phyloP scores from a whole-genome alignment of 2,113 vertebrate genomes.

The Eidolon helvum region DNA sequence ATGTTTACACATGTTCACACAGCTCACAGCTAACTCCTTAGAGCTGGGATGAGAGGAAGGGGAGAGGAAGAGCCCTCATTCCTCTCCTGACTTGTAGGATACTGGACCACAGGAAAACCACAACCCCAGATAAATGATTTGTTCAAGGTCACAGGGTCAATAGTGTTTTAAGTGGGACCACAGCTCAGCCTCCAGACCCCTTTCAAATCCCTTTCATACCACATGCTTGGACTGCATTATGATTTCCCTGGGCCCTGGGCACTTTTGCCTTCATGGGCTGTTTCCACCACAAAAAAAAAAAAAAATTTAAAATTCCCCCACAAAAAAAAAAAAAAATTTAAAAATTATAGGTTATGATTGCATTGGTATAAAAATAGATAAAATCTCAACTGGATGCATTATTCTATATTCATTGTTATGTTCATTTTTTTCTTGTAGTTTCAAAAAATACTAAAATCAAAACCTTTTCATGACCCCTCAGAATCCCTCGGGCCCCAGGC shows the following conservation, averaged over 20 bases:
- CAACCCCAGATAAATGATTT: neutral
- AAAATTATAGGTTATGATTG: neutral
- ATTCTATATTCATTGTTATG: neutral
- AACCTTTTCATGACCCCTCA: neutral
- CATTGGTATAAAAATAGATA: neutral
- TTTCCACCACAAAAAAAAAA: neutral
- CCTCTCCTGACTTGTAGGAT: neutral
- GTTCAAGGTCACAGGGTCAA: neutral
- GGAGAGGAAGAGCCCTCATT: fast-evolving
- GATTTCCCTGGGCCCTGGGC: neutral
- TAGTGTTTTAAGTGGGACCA: neutral
- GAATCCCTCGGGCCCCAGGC: neutral
- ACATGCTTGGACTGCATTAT: neutral
- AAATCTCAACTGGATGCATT: neutral
- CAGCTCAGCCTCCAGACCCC: neutral
- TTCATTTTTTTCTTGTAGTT: neutral
- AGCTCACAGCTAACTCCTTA: neutral
- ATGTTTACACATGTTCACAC: neutral
- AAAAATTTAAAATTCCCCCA: neutral
- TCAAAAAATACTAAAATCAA: neutral
- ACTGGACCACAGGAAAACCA: neutral
- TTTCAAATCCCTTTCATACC: neutral
- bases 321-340: neutral
- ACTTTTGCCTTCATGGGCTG: neutral
- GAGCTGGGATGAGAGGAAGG: neutral